A percentile compares a stretch with the other conserved stretches of the same genome.
Evolutionary conservation across 1,140 invertebrate genomes (phyloP).

Genomic region (Leptinotarsa defecta): DNA sequence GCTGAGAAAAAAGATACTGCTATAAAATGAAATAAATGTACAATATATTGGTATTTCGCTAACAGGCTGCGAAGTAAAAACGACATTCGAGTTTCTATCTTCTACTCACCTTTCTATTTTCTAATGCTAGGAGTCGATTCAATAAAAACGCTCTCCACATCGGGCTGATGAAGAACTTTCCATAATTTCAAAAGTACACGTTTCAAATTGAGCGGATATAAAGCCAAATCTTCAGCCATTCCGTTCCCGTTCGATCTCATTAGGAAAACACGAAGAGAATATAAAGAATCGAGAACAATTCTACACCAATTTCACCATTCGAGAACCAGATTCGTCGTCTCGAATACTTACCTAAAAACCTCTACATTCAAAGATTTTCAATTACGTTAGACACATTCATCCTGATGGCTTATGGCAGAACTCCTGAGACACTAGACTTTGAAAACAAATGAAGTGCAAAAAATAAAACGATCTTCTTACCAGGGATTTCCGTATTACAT

Average conservation of each 20-base stretch:
- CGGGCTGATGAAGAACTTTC: not conserved
- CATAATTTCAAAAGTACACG: conserved; percentile 3
- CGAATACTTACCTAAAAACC: conserved; percentile 1
- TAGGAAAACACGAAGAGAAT: conserved; percentile 3
- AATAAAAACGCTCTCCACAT: not conserved
- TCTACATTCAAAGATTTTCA: conserved; percentile 16
- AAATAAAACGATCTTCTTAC: conserved; percentile 11
- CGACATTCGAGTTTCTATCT: too few relatives aligned
- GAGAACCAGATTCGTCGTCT: conserved; percentile 1
- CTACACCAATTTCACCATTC: conserved; percentile 1
- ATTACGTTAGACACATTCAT: conserved; percentile 20
- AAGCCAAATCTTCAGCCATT: conserved; percentile 3
- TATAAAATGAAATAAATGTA: too few relatives aligned
- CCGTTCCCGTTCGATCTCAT: conserved; percentile 3
- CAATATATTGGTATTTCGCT: too few relatives aligned
- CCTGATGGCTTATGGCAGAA: conserved; percentile 4
- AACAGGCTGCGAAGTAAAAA: too few relatives aligned
- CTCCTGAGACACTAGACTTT: conserved; percentile 15
- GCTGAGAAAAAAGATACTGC: too few relatives aligned
- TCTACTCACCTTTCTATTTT: too few relatives aligned
- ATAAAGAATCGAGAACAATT: not conserved
- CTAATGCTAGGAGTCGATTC: not conserved
- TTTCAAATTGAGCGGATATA: conserved; percentile 6
- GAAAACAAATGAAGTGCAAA: conserved; percentile 19
- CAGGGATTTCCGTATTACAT: conserved; percentile 10